These are phyloP conservation scores for Pollicipes pollicipes DNA, from an alignment of 1,140 invertebrate genomes.

Conservation along the genomic window DNA sequence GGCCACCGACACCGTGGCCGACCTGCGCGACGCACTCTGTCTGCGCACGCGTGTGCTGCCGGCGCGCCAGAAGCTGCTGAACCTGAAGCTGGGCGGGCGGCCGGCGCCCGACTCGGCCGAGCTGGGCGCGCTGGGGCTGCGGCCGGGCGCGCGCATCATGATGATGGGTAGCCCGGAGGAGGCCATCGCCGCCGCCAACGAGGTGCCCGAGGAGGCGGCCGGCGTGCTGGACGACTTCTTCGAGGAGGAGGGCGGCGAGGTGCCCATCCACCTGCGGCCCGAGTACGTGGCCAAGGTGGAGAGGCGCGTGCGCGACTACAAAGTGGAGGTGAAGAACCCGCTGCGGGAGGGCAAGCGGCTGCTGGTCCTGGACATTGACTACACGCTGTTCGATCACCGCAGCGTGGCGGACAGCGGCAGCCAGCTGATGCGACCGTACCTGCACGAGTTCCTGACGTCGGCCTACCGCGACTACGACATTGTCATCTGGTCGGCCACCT, in stretches of 20 bases:
- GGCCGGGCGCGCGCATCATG: slow-evolving; percentile 79
- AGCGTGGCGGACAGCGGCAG: slow-evolving; percentile 69
- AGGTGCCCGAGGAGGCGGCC: slow-evolving; percentile 55
- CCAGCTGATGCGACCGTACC: slow-evolving; percentile 84
- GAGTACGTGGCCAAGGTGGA: slow-evolving; percentile 28
- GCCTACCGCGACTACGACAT: slow-evolving; percentile 58
- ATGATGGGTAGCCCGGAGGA: slow-evolving; percentile 91
- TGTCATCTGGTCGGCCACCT: slow-evolving; percentile 66
- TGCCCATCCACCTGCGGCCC: slow-evolving; percentile 18
- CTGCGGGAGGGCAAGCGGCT: slow-evolving; percentile 68
- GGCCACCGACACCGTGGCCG: slow-evolving; percentile 50
- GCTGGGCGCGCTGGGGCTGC: slow-evolving; percentile 50
- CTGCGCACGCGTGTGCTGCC: slow-evolving; percentile 66
- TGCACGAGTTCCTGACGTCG: slow-evolving; percentile 85
- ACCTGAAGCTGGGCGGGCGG: slow-evolving; percentile 73
- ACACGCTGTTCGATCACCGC: slow-evolving; percentile 88
- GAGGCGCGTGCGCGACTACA: slow-evolving; percentile 64
- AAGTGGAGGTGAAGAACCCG: slow-evolving; percentile 62
- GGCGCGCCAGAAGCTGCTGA: slow-evolving; percentile 78
- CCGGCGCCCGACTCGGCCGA: slow-evolving; percentile 51
- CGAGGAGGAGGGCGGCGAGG: slow-evolving; percentile 18
- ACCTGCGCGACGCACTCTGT: slow-evolving; percentile 60
- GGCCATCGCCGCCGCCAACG: slow-evolving; percentile 61
- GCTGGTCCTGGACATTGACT: slow-evolving; percentile 89
- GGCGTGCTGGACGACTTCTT: slow-evolving; percentile 65